A percentile compares a stretch with the other conserved stretches of the same genome.
phyloP scores from a whole-genome alignment of 2,113 vertebrate genomes.

The Bufo bufo region DNA sequence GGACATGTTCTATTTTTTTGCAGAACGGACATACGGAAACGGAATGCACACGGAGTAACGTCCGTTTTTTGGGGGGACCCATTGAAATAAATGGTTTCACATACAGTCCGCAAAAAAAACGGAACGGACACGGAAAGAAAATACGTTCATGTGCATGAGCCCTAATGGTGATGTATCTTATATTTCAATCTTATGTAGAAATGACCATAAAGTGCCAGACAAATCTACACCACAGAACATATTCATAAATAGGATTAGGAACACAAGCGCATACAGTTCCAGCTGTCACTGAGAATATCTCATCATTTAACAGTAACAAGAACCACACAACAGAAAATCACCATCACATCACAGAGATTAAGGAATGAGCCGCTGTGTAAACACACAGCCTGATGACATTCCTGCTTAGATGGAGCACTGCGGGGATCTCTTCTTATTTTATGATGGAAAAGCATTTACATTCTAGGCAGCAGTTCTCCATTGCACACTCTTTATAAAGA shows the following conservation, averaged over 20 bases:
- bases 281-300: neutral
- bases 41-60: too few species aligned
- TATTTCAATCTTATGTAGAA: neutral
- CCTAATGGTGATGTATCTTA: too few species aligned
- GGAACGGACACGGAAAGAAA: too few species aligned
- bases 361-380: constrained; percentile 26
- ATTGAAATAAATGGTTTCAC: too few species aligned
- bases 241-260: neutral
- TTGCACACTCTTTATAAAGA: neutral
- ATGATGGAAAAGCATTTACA: constrained; percentile 23
- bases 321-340: constrained; percentile 22
- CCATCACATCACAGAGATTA: neutral
- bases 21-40: too few species aligned
- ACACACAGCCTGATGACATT: constrained; percentile 27
- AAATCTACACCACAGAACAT: neutral
- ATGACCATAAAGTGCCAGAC: neutral
- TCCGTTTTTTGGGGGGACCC: too few species aligned
- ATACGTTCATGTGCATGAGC: too few species aligned
- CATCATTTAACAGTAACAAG: neutral
- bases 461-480: constrained; percentile 5
- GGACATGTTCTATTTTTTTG: too few species aligned
- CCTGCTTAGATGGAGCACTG: constrained; percentile 19
- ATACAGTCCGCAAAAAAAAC: too few species aligned
- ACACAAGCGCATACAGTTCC: neutral
- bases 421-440: constrained; percentile 22